Conservation (phyloP, 2,113 vertebrate genomes). For the Hyaena hyaena region DNA sequence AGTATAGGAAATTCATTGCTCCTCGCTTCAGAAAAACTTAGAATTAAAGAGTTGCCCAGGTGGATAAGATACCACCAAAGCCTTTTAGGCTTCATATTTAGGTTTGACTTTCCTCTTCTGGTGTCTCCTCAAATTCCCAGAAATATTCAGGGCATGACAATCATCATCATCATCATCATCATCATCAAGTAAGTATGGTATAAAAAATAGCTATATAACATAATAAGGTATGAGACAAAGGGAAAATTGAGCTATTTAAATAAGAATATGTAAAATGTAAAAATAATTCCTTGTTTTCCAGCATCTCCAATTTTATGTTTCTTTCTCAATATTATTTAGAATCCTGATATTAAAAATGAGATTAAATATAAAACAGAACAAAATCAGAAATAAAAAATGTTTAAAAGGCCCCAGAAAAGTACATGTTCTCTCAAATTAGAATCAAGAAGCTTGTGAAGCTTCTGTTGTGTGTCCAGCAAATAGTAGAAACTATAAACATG, state of each 20-base stretch:
- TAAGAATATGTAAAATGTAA: neutral
- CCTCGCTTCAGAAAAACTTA: neutral
- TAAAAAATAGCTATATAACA: neutral
- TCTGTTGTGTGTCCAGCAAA: neutral
- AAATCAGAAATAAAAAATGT: neutral
- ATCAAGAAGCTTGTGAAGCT: constrained; percentile 3
- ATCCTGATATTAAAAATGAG: neutral
- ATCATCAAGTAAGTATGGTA: neutral
- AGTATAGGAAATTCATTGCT: neutral
- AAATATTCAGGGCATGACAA: neutral
- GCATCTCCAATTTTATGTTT: neutral
- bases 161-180: neutral
- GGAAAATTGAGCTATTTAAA: neutral
- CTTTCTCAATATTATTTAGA: constrained; percentile 4
- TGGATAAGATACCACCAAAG: neutral
- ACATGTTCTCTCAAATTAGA: neutral
- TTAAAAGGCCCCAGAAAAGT: neutral
- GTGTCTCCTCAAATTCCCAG: neutral
- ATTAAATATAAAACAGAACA: neutral
- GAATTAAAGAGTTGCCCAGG: neutral
- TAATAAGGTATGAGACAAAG: neutral
- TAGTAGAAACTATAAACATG: neutral
- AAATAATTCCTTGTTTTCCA: neutral
- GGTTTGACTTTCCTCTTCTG: neutral
- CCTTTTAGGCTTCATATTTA: neutral